phyloP scores from a whole-genome alignment of 2,888 invertebrate genomes.

The Erannis defoliaria region DNA sequence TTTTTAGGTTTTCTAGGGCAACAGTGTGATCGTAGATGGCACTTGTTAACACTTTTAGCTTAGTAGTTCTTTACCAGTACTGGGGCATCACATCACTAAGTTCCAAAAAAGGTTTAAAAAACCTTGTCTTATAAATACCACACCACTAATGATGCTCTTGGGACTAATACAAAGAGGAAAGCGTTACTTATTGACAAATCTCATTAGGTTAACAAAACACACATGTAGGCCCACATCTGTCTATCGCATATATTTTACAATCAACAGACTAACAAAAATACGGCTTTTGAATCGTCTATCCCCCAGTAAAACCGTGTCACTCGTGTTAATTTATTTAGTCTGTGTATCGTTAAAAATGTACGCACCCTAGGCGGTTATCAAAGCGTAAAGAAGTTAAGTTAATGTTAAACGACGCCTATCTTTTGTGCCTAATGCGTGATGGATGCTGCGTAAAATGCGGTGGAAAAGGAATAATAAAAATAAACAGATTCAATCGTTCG shows the following conservation, averaged over 20 bases:
- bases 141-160: conserved; percentile 66
- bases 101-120: conserved; percentile 40
- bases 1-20: no score
- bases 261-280: conserved; percentile 63
- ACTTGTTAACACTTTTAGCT: no score
- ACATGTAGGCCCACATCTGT: conserved; percentile 80
- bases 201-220: conserved; percentile 83
- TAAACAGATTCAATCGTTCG: conserved; percentile 67
- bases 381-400: conserved; percentile 86
- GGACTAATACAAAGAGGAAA: conserved; percentile 66
- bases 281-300: conserved; percentile 59
- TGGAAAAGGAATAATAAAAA: conserved; percentile 66
- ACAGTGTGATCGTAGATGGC: no score
- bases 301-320: conserved; percentile 59
- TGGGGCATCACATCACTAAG: not conserved
- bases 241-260: conserved; percentile 70
- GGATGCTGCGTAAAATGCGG: conserved; percentile 76
- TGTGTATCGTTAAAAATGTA: conserved; percentile 61
- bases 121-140: conserved; percentile 67
- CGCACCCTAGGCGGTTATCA: conserved; percentile 72
- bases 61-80: no score
- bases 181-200: conserved; percentile 80
- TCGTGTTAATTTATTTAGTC: conserved; percentile 65
- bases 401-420: conserved; percentile 85
- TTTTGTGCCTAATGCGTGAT: conserved; percentile 83